Conservation (phyloP, 2,888 invertebrate species). For the Aphodius granarius region DNA sequence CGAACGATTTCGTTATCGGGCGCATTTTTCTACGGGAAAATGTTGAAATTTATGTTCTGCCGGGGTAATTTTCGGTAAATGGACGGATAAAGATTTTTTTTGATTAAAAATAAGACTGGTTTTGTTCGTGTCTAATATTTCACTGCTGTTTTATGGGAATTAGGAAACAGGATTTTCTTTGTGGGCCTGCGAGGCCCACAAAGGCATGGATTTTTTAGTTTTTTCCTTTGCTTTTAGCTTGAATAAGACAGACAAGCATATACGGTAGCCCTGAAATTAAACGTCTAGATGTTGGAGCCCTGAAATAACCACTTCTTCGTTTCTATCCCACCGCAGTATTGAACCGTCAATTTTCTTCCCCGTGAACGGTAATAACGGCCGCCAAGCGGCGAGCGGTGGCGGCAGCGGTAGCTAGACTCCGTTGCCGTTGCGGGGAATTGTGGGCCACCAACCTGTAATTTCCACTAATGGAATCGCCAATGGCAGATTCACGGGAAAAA, state of each 20-base stretch:
- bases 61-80: neutral
- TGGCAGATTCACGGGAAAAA: neutral
- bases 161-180: neutral
- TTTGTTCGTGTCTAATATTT: neutral
- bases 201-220: too few relatives aligned
- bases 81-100: neutral
- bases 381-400: neutral
- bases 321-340: neutral
- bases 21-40: neutral
- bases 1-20: neutral
- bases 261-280: neutral
- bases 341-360: neutral
- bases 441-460: neutral
- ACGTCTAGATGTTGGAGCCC: neutral
- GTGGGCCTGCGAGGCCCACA: too few relatives aligned
- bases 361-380: neutral
- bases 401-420: neutral
- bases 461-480: neutral
- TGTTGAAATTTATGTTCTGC: neutral
- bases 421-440: neutral
- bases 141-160: neutral
- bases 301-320: neutral
- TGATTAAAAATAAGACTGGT: neutral
- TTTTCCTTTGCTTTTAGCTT: too few relatives aligned
- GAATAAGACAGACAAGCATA: too few relatives aligned